Evolutionary conservation across 2,797 vertebrate genomes (phyloP).

Genomic region (Distichodus sexfasciatus): DNA sequence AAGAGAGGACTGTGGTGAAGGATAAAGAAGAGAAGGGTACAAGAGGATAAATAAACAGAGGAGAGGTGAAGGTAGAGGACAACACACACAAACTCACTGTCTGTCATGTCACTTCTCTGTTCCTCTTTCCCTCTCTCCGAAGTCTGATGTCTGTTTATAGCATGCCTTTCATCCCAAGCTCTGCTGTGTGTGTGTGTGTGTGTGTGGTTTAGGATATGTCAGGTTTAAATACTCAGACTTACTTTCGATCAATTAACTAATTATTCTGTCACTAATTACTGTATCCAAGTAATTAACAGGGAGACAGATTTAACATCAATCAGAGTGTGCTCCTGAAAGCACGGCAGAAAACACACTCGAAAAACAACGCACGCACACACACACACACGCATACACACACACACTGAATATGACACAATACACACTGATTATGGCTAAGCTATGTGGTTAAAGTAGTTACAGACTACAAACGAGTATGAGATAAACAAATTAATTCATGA

Average conservation of each 20-base stretch:
- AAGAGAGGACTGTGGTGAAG: too few relatives aligned
- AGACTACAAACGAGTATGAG: neutral
- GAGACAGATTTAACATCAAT: too few relatives aligned
- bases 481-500: too few relatives aligned
- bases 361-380: neutral
- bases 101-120: neutral
- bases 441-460: neutral
- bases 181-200: too few relatives aligned
- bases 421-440: neutral
- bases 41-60: too few relatives aligned
- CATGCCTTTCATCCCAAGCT: neutral
- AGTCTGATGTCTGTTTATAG: neutral
- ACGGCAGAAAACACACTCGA: neutral
- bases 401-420: neutral
- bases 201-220: too few relatives aligned
- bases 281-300: neutral
- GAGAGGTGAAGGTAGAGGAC: too few relatives aligned
- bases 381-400: neutral
- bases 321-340: neutral
- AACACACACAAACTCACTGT: too few relatives aligned
- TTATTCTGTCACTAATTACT: slow-evolving; percentile 15
- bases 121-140: neutral
- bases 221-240: too few relatives aligned
- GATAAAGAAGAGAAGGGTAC: too few relatives aligned
- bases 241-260: neutral